Conservation (phyloP, 2,888 invertebrate genomes). For the Acanthococcus lagerstroemiae region DNA sequence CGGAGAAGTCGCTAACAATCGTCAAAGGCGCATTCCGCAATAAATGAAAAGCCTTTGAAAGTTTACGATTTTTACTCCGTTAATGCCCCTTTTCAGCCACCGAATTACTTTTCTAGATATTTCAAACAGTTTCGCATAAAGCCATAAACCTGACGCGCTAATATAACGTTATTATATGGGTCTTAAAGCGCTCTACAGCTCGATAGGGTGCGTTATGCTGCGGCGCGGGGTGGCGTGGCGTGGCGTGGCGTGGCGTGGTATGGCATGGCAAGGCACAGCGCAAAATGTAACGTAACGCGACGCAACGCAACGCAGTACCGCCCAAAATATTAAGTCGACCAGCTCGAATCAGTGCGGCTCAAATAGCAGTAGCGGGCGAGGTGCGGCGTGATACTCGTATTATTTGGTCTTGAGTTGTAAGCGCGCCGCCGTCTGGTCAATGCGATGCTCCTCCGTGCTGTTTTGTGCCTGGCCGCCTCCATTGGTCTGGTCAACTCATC, state of each 20-base stretch:
- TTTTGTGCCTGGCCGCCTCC: too few relatives aligned
- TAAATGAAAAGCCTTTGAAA: conserved; percentile 30
- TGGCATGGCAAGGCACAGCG: too few relatives aligned
- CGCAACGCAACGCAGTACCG: conserved; percentile 16
- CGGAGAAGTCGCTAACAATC: conserved; percentile 29
- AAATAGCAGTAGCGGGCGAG: conserved; percentile 13
- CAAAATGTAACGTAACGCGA: too few relatives aligned
- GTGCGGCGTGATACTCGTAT: not conserved
- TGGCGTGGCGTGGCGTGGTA: too few relatives aligned
- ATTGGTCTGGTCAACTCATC: too few relatives aligned
- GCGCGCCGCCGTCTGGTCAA: not conserved
- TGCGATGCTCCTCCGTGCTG: too few relatives aligned
- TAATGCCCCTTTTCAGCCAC: conserved; percentile 27
- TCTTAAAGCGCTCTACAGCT: too few relatives aligned
- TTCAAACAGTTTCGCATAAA: conserved; percentile 29
- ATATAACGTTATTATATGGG: conserved; percentile 30
- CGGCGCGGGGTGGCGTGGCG: too few relatives aligned
- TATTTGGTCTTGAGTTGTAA: not conserved
- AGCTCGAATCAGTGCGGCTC: conserved; percentile 21
- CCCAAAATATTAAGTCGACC: conserved; percentile 29
- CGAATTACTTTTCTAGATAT: conserved; percentile 28
- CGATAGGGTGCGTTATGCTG: too few relatives aligned
- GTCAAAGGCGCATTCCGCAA: conserved; percentile 26
- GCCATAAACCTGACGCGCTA: conserved; percentile 30
- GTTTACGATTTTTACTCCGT: conserved; percentile 30